Base-by-base conservation (phyloP, 1,140 invertebrate genomes). In the Drosophila tani region DNA sequence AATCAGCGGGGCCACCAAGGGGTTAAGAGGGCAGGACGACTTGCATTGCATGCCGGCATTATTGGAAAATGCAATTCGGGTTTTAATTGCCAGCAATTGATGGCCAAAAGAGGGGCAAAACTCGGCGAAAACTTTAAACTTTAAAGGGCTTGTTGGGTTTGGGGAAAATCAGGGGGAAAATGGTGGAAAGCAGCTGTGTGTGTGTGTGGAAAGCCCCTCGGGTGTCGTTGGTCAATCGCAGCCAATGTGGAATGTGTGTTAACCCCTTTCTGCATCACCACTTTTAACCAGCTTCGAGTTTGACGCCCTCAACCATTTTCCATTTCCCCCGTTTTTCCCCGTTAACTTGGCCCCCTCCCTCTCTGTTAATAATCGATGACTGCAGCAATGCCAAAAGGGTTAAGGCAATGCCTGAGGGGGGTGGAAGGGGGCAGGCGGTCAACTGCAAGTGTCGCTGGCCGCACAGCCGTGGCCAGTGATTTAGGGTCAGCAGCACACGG, bases 31-130 rank as follows among this genome's bases (percentile, higher is more conserved):
- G 12, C 15, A 29, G 50, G 46, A 14, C 15, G 11, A 45, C 11
- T 40, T 50, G 24, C 40, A 53, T 43, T 80, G 81, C 81, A 70
- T 68, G 67, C 63, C 63, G 27, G 75, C 79, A 82, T 84, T 84
- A 85, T 86, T 85, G 82, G 82, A 82, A 86, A 85, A 85, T 79
- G 81, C 77, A 67, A 67, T 82, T 76, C 68, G 77, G 76, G 57
- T 84, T 83, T 84, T 83, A 83, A 83, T 84, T 83, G 81, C 81
- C 63, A 64, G 71, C 81, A 84, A 84, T 84, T 84, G 81, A 81
- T 83, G 76, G 62, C 49, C 75, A 32, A 67, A 70, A 56, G 35
- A 56, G 35, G 32, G n/a, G 56, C 53, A n/a, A 40, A 40, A 40
- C 29, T 56, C 9, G 6, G 51, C 45, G 32, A 47, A 27, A 41